Evolutionary conservation across 2,888 invertebrate species (phyloP).

Genomic region (Synergus umbraculus): DNA sequence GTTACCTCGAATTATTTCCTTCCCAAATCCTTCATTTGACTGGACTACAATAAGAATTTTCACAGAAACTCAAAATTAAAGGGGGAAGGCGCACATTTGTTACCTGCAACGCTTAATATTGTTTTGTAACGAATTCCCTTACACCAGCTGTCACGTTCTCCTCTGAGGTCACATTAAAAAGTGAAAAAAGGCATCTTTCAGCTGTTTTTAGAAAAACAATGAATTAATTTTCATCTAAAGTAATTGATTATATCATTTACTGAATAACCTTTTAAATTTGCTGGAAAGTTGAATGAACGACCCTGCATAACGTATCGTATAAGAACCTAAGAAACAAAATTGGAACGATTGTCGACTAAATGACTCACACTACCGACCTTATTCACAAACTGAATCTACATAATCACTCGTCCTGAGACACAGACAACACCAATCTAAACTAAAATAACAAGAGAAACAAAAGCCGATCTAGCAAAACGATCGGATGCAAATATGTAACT

Average conservation of each 20-base stretch:
- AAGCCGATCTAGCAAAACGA: not conserved
- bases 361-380: slow-evolving; percentile 48
- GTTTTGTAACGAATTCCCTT: slow-evolving; percentile 23
- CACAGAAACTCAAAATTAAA: not conserved
- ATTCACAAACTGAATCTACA: slow-evolving; percentile 47
- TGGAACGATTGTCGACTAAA: slow-evolving; percentile 5
- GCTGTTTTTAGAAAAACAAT: not conserved
- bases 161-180: not conserved
- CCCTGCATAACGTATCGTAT: not conserved
- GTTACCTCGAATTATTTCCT: too few species aligned
- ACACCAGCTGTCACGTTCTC: slow-evolving; percentile 6
- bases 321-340: not conserved
- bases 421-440: slow-evolving; percentile 29
- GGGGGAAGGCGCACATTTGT: slow-evolving; percentile 6
- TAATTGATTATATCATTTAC: not conserved
- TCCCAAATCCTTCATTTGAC: too few species aligned
- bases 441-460: slow-evolving; percentile 15
- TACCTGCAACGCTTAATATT: not conserved
- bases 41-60: too few species aligned
- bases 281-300: slow-evolving; percentile 33
- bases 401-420: slow-evolving; percentile 9
- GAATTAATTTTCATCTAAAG: not conserved
- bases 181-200: not conserved
- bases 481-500: not conserved
- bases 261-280: not conserved